Evolutionary conservation across 2,797 vertebrate species (phyloP).

Genomic region (Benthosema pterotum): DNA sequence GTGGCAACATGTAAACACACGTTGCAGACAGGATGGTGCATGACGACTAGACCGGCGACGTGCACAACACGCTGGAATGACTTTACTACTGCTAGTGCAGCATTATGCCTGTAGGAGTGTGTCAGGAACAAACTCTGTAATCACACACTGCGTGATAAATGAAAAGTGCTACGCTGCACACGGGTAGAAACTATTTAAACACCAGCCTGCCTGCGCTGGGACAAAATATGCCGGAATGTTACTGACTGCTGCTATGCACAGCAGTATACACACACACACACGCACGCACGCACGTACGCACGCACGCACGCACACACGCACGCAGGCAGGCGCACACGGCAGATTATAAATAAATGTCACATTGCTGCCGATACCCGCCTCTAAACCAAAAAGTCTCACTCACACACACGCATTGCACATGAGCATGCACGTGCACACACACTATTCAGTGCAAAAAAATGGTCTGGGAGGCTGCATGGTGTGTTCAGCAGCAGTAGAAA

Average conservation of each 20-base stretch:
- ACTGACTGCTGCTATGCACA: too few relatives aligned
- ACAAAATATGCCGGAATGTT: slow-evolving; percentile 29
- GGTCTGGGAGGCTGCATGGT: slow-evolving; percentile 7
- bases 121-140: slow-evolving; percentile 55
- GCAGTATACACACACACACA: neutral
- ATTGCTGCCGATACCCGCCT: slow-evolving; percentile 24
- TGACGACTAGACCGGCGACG: too few relatives aligned
- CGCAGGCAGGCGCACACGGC: neutral
- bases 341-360: slow-evolving; percentile 42
- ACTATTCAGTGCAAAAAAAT: slow-evolving; percentile 22
- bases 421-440: neutral
- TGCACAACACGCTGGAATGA: slow-evolving; percentile 38
- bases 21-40: slow-evolving; percentile 66
- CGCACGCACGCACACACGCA: slow-evolving; percentile 13
- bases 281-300: neutral
- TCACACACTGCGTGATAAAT: slow-evolving; percentile 61
- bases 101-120: slow-evolving; percentile 12
- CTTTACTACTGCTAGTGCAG: too few relatives aligned
- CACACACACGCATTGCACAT: slow-evolving; percentile 1
- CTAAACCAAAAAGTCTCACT: too few relatives aligned
- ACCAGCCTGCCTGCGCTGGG: slow-evolving; percentile 41
- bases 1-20: slow-evolving; percentile 71
- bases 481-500: neutral
- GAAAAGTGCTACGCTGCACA: slow-evolving; percentile 53
- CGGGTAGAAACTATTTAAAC: slow-evolving; percentile 54